Base-by-base conservation (phyloP, 92 coral and sea anemone species). In the Phenganax marumi region DNA sequence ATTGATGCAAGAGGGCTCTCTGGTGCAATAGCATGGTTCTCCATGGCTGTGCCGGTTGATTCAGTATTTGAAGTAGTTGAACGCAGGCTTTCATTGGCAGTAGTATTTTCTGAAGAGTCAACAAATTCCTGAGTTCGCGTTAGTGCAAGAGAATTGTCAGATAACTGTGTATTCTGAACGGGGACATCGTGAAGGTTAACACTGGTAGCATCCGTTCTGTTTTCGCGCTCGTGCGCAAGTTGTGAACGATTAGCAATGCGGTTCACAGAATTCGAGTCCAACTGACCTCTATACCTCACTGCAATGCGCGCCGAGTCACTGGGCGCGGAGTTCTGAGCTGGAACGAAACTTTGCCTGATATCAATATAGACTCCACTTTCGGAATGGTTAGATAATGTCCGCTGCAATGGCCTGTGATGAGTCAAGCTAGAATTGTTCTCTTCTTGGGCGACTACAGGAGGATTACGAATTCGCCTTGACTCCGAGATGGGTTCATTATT, bases 251-350 rank as follows among this genome's bases (percentile, higher is more conserved):
- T 62, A 10, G 8, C 10, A 23, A 13, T 62, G 25, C 33, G 25
- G 68, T 62, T 18, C 8, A 14, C 21, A 58, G 55, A 12, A 46
- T 21, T 70, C 5, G 76, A 70, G 23, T 70, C 56, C 12, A 49
- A 39, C 77, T 74, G 79, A 12, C 79, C 79, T 26, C 79, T 52
- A 19, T 74, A 74, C 12, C 61, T 24, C 8, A 52, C 79, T 8
- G 79, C 63, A 18, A 66, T 66, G n/a, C 72, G 72, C 13, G 64
- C 49, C 6, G 60, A 6, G 33, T 52, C 49, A 24, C 61, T 9
- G n/a, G 60, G 18, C 10, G n/a, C 60, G 46, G 47, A 18, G 46
- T 6, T 51, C n/a, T 74, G 70, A 3, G 46, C 13, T 25, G 70
- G 49, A 6, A 33, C 5, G 43, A 33, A 33, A 33, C 12, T 24